Base-by-base conservation (phyloP, 2,888 invertebrate species). In the Andrena bicolor region DNA sequence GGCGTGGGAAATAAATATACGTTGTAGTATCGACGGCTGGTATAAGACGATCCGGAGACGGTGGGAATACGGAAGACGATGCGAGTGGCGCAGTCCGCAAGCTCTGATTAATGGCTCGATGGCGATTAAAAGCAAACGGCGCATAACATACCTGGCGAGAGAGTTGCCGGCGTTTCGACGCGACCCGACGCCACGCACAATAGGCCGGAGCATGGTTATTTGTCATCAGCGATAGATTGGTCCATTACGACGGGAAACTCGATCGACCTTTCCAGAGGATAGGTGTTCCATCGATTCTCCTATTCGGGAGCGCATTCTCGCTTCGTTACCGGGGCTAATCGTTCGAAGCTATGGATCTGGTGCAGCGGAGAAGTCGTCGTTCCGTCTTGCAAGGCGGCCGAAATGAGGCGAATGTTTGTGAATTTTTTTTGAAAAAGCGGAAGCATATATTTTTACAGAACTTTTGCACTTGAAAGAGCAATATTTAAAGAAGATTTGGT, bases 171-270 rank as follows among this genome's bases (percentile, higher is more conserved):
- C 5, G 41, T 41, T 41, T 16, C 41, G 41, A 16, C 41, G 16
- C 41, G 41, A 41, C 60, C 56, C 48, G 58, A 28, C 79, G 56
- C 56, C 35, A 64, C 41, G 56, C 48, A 79, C 80, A 80, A 80
- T 77, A n/a, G 71, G 53, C 26, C 65, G 20, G 58, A 48, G 65
- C 64, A 48, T 23, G 66, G 75, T 69, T 71, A 63, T 82, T 82
- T 66, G 75, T 82, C 82, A 82, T 75, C 60, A 65, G 7, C 56
- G 35, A 69, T 41, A n/a, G 69, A 74, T 81, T 74, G 81, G 58
- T 74, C 81, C 69, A 74, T 81, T 81, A 64, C 69, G 58, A 35
- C 63, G 69, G n/a, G 81, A 81, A 81, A 81, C 74, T 80, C 74
- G 81, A 81, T 81, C 74, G 81, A 81, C 63, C 68, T 72, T 48